Conservation (phyloP, 64 coral and sea anemone species). For the Montipora sp. region DNA sequence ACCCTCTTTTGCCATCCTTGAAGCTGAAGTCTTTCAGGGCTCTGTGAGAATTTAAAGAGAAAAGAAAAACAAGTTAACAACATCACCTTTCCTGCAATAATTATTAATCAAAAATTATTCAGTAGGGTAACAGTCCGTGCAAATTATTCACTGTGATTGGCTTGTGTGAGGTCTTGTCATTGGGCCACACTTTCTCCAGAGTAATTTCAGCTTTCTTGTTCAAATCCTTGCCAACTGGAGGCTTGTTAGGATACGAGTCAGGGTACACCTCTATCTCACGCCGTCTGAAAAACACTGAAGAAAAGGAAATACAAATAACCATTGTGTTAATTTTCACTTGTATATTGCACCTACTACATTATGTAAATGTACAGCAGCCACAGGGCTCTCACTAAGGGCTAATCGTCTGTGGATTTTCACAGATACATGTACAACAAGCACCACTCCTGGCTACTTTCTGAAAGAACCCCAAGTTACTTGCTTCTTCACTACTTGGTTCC, state of each 20-base stretch:
- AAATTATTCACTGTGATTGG: slow-evolving; percentile 80
- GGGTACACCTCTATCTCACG: slow-evolving; percentile 99
- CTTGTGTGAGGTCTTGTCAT: slow-evolving; percentile 86
- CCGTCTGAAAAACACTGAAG: slow-evolving; percentile 85
- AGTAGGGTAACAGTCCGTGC: too few relatives aligned
- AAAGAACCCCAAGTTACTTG: too few relatives aligned
- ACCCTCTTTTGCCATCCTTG: slow-evolving; percentile 96
- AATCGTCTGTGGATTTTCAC: too few relatives aligned
- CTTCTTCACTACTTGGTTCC: too few relatives aligned
- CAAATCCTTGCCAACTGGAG: slow-evolving; percentile 84
- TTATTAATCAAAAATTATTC: too few relatives aligned
- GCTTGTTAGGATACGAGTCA: slow-evolving; percentile 86
- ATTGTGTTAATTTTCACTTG: neutral
- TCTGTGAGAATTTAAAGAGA: slow-evolving; percentile 40
- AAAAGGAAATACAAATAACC: neutral
- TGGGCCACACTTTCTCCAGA: slow-evolving; percentile 95
- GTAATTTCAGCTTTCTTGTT: slow-evolving; percentile 98
- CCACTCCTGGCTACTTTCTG: too few relatives aligned
- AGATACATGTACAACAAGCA: too few relatives aligned
- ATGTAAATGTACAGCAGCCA: too few relatives aligned
- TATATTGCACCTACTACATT: too few relatives aligned
- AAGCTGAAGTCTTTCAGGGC: slow-evolving; percentile 89
- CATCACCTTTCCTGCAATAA: neutral
- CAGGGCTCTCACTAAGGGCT: too few relatives aligned
- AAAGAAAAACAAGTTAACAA: neutral